Base-by-base conservation (phyloP, 2,888 invertebrate genomes). In the Patella depressa region DNA sequence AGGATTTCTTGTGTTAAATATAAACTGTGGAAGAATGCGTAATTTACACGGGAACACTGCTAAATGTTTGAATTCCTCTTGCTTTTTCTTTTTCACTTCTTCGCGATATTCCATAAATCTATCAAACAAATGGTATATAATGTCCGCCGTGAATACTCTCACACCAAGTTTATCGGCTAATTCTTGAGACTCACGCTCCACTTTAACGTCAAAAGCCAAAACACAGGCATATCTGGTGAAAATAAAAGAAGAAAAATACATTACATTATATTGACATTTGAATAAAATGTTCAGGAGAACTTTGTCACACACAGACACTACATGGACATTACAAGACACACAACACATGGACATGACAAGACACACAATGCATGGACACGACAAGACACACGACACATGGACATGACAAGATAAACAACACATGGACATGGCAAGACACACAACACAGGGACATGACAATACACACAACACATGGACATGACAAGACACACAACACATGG, bases 91-190 rank as follows among this genome's bases (percentile, higher is more conserved):
- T 89, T 95, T 96, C 76, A 98, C 93, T 87, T 98, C 98, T 78
- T 98, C 98, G 81, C 97, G 75, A 86, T 88, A 91, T 71, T 85
- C 87, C 73, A 95, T 98, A 93, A 99, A 99, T 92, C 96, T 96
- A 92, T 99, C 99, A 93, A 99, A 99, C 90, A 99, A 93, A 93
- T 99, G 99, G 93, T 99, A 99, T 90, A 99, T 99, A 91, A 99
- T 99, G 93, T 99, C 98, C 11, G 99, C 99, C 83, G 92, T 91
- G 94, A 99, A 99, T 91, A 99, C 97, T 93, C 96, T 96, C 76
- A 92, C 91, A 53, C 91, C 91, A 15, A 98, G 92, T 79, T 95
- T 94, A 91, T 99, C 99, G 0, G 99, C 99, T 92, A 99, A 93
- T 89, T 98, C 98, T 93, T 99, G 99, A 2, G 99, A 99, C 91